phyloP scores from a whole-genome alignment of 2,888 invertebrate species.

The Microctonus aethiopoides region DNA sequence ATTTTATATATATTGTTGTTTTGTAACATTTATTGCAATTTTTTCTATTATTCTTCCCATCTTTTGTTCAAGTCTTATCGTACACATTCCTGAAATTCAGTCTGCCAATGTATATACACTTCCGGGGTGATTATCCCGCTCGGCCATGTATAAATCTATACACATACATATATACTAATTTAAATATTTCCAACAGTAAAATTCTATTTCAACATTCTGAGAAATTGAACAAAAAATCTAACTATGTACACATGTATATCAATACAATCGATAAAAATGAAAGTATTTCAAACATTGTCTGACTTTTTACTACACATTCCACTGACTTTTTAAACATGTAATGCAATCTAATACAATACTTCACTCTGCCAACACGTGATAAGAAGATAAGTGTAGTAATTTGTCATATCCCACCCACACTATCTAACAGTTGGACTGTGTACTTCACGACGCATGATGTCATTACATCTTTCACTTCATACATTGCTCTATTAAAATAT shows the following conservation, averaged over 20 bases:
- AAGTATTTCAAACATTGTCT: too few relatives aligned
- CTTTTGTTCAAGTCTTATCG: neutral
- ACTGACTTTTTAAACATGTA: neutral
- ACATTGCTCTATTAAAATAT: neutral
- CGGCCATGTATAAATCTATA: neutral
- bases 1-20: neutral
- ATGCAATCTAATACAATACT: neutral
- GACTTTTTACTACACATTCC: neutral
- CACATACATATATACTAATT: neutral
- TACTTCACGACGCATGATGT: constrained; percentile 45
- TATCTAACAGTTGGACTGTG: constrained; percentile 38
- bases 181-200: neutral
- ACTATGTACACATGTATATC: neutral
- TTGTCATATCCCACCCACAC: neutral
- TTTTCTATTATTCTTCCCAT: neutral
- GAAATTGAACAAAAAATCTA: neutral
- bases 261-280: too few relatives aligned
- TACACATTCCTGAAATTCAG: neutral
- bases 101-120: neutral
- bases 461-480: constrained; percentile 44
- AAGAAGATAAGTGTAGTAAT: neutral
- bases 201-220: neutral
- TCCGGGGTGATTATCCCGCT: constrained; percentile 11
- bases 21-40: neutral
- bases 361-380: neutral